phyloP scores from a whole-genome alignment of 1,140 invertebrate species.

The Carposina sasakii region DNA sequence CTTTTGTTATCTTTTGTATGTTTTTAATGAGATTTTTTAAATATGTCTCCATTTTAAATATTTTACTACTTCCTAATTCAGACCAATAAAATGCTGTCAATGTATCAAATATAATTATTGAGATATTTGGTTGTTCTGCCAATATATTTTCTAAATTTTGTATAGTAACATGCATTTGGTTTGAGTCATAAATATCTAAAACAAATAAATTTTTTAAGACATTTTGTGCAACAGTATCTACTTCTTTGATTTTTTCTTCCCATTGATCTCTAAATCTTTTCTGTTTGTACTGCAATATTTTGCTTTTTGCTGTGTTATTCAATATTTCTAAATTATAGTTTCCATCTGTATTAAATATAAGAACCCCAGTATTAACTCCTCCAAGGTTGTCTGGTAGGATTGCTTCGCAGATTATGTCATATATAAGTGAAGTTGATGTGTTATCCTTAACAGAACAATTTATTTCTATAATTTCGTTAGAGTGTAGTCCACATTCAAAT shows the following conservation, averaged over 20 bases:
- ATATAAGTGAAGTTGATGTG: slow-evolving; percentile 69
- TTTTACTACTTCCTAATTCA: slow-evolving; percentile 53
- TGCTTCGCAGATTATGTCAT: slow-evolving; percentile 72
- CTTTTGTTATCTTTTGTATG: slow-evolving; percentile 47
- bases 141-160: slow-evolving; percentile 51
- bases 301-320: slow-evolving; percentile 17
- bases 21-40: slow-evolving; percentile 42
- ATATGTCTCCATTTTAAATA: slow-evolving; percentile 55
- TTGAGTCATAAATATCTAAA: slow-evolving; percentile 43
- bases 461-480: slow-evolving; percentile 74
- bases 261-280: background rate
- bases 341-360: slow-evolving; percentile 76
- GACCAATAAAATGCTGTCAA: slow-evolving; percentile 62
- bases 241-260: no score
- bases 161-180: slow-evolving; percentile 44
- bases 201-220: slow-evolving; percentile 38
- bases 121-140: slow-evolving; percentile 39
- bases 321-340: slow-evolving; percentile 69
- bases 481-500: slow-evolving; percentile 60
- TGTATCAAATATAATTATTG: slow-evolving; percentile 49
- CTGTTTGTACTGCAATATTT: background rate
- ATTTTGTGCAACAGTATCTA: slow-evolving; percentile 27
- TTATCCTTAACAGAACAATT: slow-evolving; percentile 69
- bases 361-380: slow-evolving; percentile 53
- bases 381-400: slow-evolving; percentile 69